phyloP scores from a whole-genome alignment of 2,113 vertebrate species.

The Caranx ignobilis region DNA sequence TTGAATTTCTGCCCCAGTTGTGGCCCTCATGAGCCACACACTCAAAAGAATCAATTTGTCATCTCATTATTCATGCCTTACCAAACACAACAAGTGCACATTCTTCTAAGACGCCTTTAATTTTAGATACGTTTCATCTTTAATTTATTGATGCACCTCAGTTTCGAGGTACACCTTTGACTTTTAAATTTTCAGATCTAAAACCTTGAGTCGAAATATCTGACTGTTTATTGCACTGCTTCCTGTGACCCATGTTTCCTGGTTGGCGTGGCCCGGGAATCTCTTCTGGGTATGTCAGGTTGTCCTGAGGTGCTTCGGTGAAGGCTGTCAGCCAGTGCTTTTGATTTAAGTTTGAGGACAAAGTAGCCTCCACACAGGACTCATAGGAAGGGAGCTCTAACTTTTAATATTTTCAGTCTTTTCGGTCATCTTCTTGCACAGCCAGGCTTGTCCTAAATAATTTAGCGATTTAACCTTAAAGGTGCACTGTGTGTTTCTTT shows the following conservation, averaged over 20 bases:
- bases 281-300: constrained; percentile 40
- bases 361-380: background rate
- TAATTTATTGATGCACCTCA: background rate
- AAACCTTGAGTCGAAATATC: background rate
- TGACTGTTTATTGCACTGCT: constrained; percentile 15
- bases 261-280: constrained; percentile 16
- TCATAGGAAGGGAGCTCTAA: constrained; percentile 2
- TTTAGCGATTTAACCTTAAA: background rate
- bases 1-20: constrained; percentile 59
- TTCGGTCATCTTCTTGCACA: background rate
- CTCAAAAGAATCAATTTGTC: constrained; percentile 56
- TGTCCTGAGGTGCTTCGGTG: constrained; percentile 12
- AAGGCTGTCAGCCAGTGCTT: constrained; percentile 29
- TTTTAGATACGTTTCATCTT: constrained; percentile 18
- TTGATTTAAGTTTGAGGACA: constrained; percentile 36
- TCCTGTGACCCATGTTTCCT: constrained; percentile 25
- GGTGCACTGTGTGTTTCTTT: background rate
- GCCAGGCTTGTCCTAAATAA: background rate
- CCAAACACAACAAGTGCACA: constrained; percentile 15
- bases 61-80: constrained; percentile 37
- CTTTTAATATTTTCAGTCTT: constrained; percentile 27
- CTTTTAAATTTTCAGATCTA: background rate
- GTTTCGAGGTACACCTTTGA: constrained; percentile 5
- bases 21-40: constrained; percentile 30
- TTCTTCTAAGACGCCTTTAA: background rate